Percentiles rank a stretch among this genome's conserved stretches.
Evolutionary conservation across 2,797 vertebrate species (phyloP).

Genomic region (Enteromius argenteus): DNA sequence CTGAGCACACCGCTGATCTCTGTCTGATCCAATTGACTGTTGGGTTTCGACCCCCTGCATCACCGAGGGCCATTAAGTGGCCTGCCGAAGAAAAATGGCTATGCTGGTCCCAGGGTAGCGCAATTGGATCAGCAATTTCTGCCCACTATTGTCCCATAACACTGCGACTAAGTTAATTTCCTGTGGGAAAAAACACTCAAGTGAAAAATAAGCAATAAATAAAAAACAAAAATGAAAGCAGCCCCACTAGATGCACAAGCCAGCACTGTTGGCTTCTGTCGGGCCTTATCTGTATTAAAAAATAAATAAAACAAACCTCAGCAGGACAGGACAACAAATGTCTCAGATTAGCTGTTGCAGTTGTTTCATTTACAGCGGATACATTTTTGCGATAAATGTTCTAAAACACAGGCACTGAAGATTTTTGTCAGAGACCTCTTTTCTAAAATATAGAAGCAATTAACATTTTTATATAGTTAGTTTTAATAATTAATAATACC

Average conservation of each 20-base stretch:
- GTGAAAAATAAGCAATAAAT: conserved; percentile 72
- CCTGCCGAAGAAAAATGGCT: conserved; percentile 77
- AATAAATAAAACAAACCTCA: background rate
- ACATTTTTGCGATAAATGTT: no score
- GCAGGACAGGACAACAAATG: conserved; percentile 6
- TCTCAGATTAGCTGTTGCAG: conserved; percentile 2
- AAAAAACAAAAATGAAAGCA: conserved; percentile 64
- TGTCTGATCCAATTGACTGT: conserved; percentile 70
- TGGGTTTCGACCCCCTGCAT: conserved; percentile 73
- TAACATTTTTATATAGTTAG: background rate
- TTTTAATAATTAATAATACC: no score
- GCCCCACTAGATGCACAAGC: conserved; percentile 1
- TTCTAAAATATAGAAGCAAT: background rate
- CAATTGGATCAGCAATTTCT: conserved; percentile 74
- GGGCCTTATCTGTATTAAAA: conserved; percentile 14
- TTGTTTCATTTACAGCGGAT: background rate
- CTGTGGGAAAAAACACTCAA: conserved; percentile 72
- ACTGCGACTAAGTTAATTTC: conserved; percentile 77
- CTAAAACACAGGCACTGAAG: background rate
- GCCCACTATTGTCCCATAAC: conserved; percentile 72
- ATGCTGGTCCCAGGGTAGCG: conserved; percentile 73
- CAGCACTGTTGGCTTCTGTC: conserved; percentile 3
- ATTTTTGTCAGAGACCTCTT: background rate
- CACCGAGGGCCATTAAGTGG: conserved; percentile 77
- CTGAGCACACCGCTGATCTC: conserved; percentile 67